Base-by-base conservation (phyloP, 2,797 vertebrate species). In the Otus scops region DNA sequence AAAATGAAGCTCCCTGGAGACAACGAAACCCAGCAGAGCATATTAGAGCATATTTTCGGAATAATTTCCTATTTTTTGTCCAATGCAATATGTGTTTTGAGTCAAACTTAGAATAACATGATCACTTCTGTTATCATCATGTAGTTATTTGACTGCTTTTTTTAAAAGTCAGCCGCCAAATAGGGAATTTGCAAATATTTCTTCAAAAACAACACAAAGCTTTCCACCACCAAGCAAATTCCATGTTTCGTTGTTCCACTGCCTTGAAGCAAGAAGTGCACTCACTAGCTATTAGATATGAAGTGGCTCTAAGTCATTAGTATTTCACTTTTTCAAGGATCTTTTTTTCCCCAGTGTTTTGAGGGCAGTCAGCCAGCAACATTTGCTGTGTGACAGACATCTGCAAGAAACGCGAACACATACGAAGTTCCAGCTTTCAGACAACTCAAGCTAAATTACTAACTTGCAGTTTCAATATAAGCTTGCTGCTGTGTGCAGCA, bases 271-370 rank as follows among this genome's bases (percentile, higher is more conserved):
- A 88, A 87, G 82, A 84, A 67, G 48, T 65, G 43, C 54, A 79
- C 69, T 94, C 77, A 78, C 43, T 51, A 75, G 47, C 63, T 81
- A 41, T 88, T 60, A 95, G 56, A 76, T 38, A 48, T 63, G 83
- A 93, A 88, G 60, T 92, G 79, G 67, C 23, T 90, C 32, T 30
- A 90, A 94, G 81, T 79, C 88, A 92, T 95, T 76, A 95, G 74
- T 67, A 76, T 86, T 92, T 82, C 85, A 63, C 51, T 94, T 92
- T 76, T 88, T 64, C 63, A 85, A 86, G 68, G 74, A 63, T 28
- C 28, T 32, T 71, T 38, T 84, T 74, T 56, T 16, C 14, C 36
- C 26, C 15, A 45, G 36, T 65, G 43, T 76, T 90, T 94, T 79
- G 38, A 92, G 43, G 71, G 77, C 70, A 94, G 36, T 27, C 83